Evolutionary conservation across 2,113 vertebrate genomes (phyloP), one percentile per base, ranked within the genome.

Genomic region (Machaerirhynchus nigripectus): DNA sequence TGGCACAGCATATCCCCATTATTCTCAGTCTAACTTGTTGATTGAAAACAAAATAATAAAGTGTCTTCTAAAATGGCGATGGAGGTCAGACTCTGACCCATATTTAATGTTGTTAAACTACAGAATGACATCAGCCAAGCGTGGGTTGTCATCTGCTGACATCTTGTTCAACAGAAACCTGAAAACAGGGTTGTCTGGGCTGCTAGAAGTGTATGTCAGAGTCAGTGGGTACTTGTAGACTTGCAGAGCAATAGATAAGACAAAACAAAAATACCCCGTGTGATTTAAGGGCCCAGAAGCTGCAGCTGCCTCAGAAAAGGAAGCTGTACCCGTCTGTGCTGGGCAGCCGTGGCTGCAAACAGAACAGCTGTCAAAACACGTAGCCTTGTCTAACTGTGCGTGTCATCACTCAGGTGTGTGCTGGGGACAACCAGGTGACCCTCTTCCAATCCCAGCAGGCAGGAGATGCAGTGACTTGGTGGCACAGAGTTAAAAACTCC

Each of bases 41-140:
- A 86, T 70, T 67, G 83, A 94, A 94, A 94, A 80, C 40, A 88
- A 90, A 92, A 92, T 90, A 94, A 93, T 92, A 92, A 92, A 93
- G 42, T 83, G 20, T 53, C 67, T 84, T 12, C 42, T 83, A 35
- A 93, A 92, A 88, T 46, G 49, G 37, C 13, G 9, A 44, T 39
- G 57, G 55, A 22, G 63, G 78, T 88, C 79, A 94, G 82, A 40
- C 42, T 88, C 82, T 61, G 60, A 53, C 63, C 63, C 35, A 59
- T 88, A 77, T 93, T 96, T 86, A 88, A 90, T 47, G 33, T 35
- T 76, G 46, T 88, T 95, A 88, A 80, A 90, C 92, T 96, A 83
- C 53, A 13, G 17, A 57, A 93, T 88, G 49, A 68, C 50, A 90
- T 92, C 59, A 92, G 40, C 67, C 30, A 53, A 83, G 46, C 27